These are phyloP conservation scores for Pseudorhombus dupliciocellatus DNA, from an alignment of 2,113 vertebrate species.

Conservation along the genomic window DNA sequence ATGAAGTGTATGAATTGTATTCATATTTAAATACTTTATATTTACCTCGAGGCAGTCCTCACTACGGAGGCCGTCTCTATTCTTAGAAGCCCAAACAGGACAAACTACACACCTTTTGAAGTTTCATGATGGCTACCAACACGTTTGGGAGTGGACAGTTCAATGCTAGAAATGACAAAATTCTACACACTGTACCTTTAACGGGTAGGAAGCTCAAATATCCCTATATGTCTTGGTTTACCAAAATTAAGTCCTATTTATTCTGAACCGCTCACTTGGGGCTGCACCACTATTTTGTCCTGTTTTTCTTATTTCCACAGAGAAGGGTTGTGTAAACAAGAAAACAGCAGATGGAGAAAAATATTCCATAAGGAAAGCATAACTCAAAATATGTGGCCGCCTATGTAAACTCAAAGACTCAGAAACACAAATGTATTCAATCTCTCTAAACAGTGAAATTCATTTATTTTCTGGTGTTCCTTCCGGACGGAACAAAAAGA, in stretches of 20 bases:
- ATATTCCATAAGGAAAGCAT: not conserved
- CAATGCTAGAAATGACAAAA: no score
- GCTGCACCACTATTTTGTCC: not conserved
- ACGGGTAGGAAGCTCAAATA: slow-evolving; percentile 4
- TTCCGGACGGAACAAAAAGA: slow-evolving; percentile 9
- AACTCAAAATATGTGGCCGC: not conserved
- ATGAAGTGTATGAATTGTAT: no score
- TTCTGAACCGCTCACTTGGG: not conserved
- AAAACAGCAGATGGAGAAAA: not conserved
- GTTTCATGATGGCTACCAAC: no score
- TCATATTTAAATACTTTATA: no score
- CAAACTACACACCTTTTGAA: no score
- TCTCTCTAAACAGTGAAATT: slow-evolving; percentile 5
- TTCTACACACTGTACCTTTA: not conserved
- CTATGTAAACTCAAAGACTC: not conserved
- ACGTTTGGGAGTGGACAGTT: no score
- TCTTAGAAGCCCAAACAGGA: no score
- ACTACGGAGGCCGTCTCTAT: no score
- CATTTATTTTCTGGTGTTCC: not conserved
- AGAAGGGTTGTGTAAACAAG: not conserved
- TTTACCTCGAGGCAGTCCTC: no score
- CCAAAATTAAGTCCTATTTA: not conserved
- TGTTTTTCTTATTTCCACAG: not conserved
- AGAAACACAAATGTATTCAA: not conserved
- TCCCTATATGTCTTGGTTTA: not conserved